phyloP scores from a whole-genome alignment of 2,113 vertebrate species.

The Athene noctua region DNA sequence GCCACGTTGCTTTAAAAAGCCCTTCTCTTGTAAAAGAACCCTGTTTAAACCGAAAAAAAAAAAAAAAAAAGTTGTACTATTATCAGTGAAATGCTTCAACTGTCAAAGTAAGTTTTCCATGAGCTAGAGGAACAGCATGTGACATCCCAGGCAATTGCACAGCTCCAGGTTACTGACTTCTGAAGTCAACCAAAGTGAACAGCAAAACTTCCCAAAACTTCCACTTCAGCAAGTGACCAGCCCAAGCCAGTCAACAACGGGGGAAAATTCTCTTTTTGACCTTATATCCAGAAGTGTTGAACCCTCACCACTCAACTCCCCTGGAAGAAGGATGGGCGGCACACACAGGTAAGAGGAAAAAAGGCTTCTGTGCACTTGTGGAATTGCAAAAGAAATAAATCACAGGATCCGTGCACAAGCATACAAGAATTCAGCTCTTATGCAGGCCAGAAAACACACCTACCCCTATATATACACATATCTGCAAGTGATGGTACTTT shows the following conservation, averaged over 20 bases:
- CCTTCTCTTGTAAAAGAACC: not conserved
- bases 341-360: rapidly evolving
- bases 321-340: not conserved
- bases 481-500: not conserved
- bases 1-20: not conserved
- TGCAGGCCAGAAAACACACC: not conserved
- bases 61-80: not conserved
- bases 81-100: not conserved
- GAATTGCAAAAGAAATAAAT: not conserved
- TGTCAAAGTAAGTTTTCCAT: not conserved
- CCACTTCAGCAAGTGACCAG: not conserved
- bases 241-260: not conserved
- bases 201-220: not conserved
- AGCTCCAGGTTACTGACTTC: not conserved
- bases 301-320: not conserved
- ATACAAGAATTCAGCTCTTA: not conserved
- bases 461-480: rapidly evolving
- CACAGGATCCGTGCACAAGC: not conserved
- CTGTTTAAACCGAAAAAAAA: not conserved
- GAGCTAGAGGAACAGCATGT: not conserved
- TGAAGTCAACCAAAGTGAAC: not conserved
- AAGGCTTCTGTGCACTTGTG: not conserved
- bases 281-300: not conserved
- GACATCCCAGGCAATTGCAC: not conserved
- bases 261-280: not conserved